These are phyloP conservation scores for Vanacampus margaritifer DNA, from an alignment of 2,113 vertebrate species.

Conservation along the genomic window DNA sequence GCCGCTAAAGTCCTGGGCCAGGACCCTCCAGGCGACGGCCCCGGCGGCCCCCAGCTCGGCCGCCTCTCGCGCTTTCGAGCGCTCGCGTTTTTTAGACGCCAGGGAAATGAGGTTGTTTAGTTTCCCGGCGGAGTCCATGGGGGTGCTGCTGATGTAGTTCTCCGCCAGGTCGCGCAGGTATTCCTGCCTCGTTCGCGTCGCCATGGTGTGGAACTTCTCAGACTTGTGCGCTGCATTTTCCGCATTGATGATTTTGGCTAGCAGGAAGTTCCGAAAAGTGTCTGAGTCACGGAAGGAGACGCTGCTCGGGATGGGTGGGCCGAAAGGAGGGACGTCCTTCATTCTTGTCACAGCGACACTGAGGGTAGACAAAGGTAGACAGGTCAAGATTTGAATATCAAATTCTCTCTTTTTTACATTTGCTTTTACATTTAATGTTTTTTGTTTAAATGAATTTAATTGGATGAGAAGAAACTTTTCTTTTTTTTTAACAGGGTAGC, in stretches of 20 bases:
- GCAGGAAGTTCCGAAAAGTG: slow-evolving; percentile 85
- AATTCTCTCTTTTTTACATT: neutral
- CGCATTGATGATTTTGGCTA: slow-evolving; percentile 91
- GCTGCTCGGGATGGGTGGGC: slow-evolving; percentile 83
- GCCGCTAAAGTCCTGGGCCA: slow-evolving; percentile 79
- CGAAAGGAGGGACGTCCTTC: slow-evolving; percentile 92
- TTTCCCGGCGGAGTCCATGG: slow-evolving; percentile 81
- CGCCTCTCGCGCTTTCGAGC: slow-evolving; percentile 71
- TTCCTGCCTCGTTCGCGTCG: slow-evolving; percentile 86
- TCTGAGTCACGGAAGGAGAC: slow-evolving; percentile 81
- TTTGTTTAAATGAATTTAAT: too few relatives aligned
- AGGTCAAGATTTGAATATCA: neutral
- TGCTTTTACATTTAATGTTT: too few relatives aligned
- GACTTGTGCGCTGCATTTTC: slow-evolving; percentile 92
- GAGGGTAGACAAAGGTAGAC: neutral
- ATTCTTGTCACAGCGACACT: slow-evolving; percentile 93
- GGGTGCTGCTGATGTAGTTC: slow-evolving; percentile 84
- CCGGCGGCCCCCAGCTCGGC: slow-evolving; percentile 81
- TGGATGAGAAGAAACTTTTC: too few relatives aligned
- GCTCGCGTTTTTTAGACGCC: slow-evolving; percentile 88
- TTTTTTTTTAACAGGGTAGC: too few relatives aligned
- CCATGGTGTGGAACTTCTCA: slow-evolving; percentile 93
- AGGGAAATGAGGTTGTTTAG: slow-evolving; percentile 90
- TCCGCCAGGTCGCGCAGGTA: slow-evolving; percentile 90
- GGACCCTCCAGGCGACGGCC: slow-evolving; percentile 81